A percentile compares a stretch with the other conserved stretches of the same genome.
Conservation (phyloP, 2,113 vertebrate genomes). For the Scomber colias region DNA sequence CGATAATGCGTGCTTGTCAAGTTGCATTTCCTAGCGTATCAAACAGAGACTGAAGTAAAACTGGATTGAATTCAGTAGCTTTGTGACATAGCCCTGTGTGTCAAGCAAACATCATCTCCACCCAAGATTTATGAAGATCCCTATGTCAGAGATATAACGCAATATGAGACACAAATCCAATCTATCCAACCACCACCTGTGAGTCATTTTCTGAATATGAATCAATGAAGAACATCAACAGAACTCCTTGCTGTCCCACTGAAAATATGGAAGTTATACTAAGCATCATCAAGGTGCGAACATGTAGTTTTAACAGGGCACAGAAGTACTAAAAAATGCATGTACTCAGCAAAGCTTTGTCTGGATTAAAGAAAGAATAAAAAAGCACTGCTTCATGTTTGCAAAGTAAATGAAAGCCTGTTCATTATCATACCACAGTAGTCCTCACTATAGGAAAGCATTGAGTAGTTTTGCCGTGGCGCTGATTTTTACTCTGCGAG, state of each 20-base stretch:
- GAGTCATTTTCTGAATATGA: background rate
- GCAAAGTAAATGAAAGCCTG: background rate
- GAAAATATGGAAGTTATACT: background rate
- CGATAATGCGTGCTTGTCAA: background rate
- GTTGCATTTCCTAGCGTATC: constrained; percentile 1
- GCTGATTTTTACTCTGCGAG: background rate
- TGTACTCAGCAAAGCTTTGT: background rate
- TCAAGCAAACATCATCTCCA: background rate
- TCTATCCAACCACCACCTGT: background rate
- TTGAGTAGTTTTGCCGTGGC: background rate
- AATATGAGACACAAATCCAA: background rate
- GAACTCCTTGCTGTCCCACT: background rate
- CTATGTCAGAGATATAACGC: background rate
- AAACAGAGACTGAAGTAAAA: constrained; percentile 1
- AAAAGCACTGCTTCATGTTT: background rate
- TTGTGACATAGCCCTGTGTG: background rate
- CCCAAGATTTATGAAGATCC: background rate
- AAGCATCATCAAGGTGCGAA: background rate
- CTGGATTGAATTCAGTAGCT: background rate
- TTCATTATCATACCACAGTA: background rate
- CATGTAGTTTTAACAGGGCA: background rate
- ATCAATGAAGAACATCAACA: background rate
- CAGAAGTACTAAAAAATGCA: background rate
- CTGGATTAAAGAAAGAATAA: constrained; percentile 1
- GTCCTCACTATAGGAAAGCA: background rate